Evolutionary conservation across 2,888 invertebrate genomes (phyloP), one percentile per base, ranked within the genome.

Genomic region (Didymodactylos carnosus): DNA sequence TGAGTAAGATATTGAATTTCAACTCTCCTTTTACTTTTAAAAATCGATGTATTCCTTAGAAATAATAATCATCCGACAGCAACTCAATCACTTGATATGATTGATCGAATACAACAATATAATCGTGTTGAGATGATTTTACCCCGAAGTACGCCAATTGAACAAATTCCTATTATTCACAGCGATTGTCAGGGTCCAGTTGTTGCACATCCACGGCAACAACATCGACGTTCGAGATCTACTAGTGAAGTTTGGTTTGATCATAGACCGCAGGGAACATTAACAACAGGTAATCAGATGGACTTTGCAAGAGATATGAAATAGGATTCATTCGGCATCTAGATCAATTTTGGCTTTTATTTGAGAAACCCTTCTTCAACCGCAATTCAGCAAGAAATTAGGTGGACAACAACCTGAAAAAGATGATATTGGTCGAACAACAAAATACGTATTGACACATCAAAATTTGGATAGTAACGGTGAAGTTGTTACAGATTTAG

Each of bases 391-490:
- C 80, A 88, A 90, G 77, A 82, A 62, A 29, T 29, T 62, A 35
- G 29, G 62, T 14, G 35, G n/a, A 19, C 62, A 62, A 62, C 29
- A 62, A n/a, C 62, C 62, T 19, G 35, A 19, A 4, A 62, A 62
- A 35, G 35, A 62, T 76, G 88, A 88, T 13, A 74, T 53, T 0
- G 40, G 53, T 29, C 51, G 71, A 87, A 78, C 86, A 27, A 89
- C 89, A 0, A 93, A 93, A 80, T 98, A 98, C 82, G 91, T 94
- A 77, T 86, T 98, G 0, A 89, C 93, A 25, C 90, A 93, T 0
- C 95, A 97, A 83, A 91, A 91, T 79, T 89, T 91, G 73, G 94
- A 94, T 81, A 89, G 90, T 0, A 91, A 90, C 78, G 97, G 97
- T 0, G 93, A 93, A 80, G 84, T 97, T 4, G 92, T 93, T 83